Evolutionary conservation across 2,113 vertebrate species (phyloP).

Genomic region (Polyodon spathula): DNA sequence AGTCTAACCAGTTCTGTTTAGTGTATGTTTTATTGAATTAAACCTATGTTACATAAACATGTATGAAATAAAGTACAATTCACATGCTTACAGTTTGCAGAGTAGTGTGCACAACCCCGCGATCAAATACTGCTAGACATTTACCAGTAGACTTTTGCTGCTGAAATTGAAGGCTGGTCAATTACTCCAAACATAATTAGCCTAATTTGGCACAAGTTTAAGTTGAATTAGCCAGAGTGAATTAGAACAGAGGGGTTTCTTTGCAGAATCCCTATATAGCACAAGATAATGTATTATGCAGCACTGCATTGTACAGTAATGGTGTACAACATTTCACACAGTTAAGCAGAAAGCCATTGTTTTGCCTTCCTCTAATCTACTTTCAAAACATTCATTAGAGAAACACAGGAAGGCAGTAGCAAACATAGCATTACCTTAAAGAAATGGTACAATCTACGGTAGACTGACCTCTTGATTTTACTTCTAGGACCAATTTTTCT

Average conservation of each 20-base stretch:
- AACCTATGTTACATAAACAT: background rate
- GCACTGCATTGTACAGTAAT: background rate
- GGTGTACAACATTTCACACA: conserved; percentile 2
- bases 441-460: background rate
- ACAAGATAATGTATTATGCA: background rate
- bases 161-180: conserved; percentile 1
- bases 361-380: no score
- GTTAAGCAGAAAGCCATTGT: background rate
- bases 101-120: background rate
- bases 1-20: background rate
- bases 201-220: background rate
- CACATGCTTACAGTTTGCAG: background rate
- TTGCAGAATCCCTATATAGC: conserved; percentile 15
- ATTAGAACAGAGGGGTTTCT: conserved; percentile 3
- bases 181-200: conserved; percentile 6
- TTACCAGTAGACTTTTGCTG: conserved; percentile 6
- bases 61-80: background rate
- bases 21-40: background rate
- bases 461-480: background rate
- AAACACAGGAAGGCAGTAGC: no score
- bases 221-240: background rate
- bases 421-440: background rate
- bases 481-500: background rate
- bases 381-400: no score
- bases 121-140: background rate